Evolutionary conservation across 2,113 vertebrate species (phyloP).

Genomic region (Struthidea cinerea): DNA sequence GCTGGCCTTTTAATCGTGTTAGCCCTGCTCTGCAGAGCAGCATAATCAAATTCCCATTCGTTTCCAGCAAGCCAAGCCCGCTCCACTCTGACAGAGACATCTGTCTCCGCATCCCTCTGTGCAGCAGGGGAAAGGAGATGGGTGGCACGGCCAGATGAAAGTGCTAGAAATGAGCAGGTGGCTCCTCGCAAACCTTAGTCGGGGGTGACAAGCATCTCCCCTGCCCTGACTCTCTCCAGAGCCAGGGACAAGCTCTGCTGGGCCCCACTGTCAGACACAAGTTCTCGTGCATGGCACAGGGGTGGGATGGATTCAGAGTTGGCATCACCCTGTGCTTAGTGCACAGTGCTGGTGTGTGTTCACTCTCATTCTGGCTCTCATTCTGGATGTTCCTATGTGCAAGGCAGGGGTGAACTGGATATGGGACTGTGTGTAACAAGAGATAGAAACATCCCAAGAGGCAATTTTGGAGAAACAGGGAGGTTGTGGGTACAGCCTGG

Average conservation of each 20-base stretch:
- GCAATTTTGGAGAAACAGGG: not conserved
- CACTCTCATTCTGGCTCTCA: not conserved
- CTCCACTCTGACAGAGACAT: not conserved
- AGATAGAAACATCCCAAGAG: not conserved
- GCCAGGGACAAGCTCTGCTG: slow-evolving; percentile 7
- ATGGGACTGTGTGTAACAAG: not conserved
- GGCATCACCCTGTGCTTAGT: not conserved
- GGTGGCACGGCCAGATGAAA: not conserved
- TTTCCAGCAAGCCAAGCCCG: not conserved
- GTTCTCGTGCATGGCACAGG: not conserved
- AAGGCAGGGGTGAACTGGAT: not conserved
- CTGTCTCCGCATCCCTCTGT: not conserved
- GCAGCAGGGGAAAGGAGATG: not conserved
- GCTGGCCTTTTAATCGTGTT: slow-evolving; percentile 8
- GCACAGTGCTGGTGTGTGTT: not conserved
- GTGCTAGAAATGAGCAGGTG: not conserved
- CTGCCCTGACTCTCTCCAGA: not conserved
- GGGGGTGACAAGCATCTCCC: not conserved
- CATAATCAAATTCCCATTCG: slow-evolving; percentile 41
- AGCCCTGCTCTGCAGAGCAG: not conserved
- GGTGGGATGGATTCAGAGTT: not conserved
- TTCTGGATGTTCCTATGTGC: not conserved
- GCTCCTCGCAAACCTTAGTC: not conserved
- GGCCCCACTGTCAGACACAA: not conserved
- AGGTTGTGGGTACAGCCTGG: not conserved